Evolutionary conservation across 2,113 vertebrate genomes (phyloP).

Genomic region (Gavia stellata): DNA sequence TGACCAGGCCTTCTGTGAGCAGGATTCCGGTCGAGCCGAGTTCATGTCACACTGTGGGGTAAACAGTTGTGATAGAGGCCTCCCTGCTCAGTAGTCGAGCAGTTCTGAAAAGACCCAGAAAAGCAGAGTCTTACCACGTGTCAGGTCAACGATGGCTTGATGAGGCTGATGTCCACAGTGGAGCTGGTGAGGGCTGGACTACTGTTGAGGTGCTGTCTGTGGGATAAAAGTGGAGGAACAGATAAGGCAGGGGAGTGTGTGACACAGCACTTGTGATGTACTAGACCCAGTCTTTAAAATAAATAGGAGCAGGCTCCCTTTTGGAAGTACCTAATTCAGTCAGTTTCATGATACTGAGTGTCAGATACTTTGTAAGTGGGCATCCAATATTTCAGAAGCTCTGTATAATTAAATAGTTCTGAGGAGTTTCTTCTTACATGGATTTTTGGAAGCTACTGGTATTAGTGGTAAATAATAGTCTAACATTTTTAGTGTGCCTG

Average conservation of each 20-base stretch:
- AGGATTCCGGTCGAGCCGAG: neutral
- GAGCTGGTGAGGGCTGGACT: neutral
- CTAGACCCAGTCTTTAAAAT: neutral
- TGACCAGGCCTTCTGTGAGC: neutral
- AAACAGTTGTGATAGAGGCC: neutral
- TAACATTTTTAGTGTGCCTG: neutral
- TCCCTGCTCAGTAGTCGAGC: neutral
- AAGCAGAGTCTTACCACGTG: rapidly evolving
- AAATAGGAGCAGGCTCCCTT: neutral
- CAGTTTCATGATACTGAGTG: neutral
- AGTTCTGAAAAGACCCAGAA: no score
- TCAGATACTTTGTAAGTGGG: neutral
- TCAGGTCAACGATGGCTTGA: neutral
- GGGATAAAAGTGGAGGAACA: neutral
- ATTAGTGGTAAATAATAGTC: neutral
- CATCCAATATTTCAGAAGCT: neutral
- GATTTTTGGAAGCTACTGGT: neutral
- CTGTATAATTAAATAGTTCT: neutral
- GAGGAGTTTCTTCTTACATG: neutral
- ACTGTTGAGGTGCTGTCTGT: neutral
- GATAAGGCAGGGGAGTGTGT: neutral
- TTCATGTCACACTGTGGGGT: neutral
- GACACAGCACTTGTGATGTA: neutral
- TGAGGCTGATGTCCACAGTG: neutral
- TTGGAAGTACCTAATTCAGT: neutral